Conservation (phyloP, 2,888 invertebrate genomes). For the Pomacea canaliculata region DNA sequence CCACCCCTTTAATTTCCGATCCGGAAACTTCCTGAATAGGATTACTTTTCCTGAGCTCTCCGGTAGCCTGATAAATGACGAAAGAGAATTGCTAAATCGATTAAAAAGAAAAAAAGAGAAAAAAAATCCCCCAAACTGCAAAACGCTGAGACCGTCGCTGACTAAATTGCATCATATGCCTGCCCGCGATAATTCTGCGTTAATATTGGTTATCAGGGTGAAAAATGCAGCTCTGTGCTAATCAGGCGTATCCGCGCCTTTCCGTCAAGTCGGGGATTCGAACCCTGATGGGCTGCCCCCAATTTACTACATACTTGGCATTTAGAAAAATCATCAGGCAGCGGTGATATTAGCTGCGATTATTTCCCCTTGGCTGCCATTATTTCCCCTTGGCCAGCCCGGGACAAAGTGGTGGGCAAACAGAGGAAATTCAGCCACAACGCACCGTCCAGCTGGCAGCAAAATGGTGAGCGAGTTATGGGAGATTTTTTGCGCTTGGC, state of each 20-base stretch:
- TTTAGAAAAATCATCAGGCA: conserved; percentile 15
- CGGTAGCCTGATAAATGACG: conserved; percentile 28
- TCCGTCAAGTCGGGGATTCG: conserved; percentile 9
- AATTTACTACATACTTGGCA: conserved; percentile 24
- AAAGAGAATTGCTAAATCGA: conserved; percentile 35
- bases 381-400: conserved; percentile 26
- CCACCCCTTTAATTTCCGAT: conserved; percentile 22
- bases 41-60: conserved; percentile 25
- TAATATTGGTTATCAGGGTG: conserved; percentile 35
- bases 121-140: not conserved
- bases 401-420: conserved; percentile 27
- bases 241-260: conserved; percentile 22
- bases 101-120: conserved; percentile 23
- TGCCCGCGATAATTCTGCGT: conserved; percentile 28
- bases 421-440: conserved; percentile 19
- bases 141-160: conserved; percentile 25
- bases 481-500: conserved; percentile 16
- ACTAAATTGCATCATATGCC: conserved; percentile 35
- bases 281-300: conserved; percentile 22
- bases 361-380: conserved; percentile 26
- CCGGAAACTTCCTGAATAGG: conserved; percentile 20
- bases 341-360: conserved; percentile 25
- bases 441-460: conserved; percentile 21
- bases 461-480: conserved; percentile 6
- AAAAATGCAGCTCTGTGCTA: conserved; percentile 30